These are phyloP conservation scores for Callorhinus ursinus DNA, from an alignment of 2,113 vertebrate species.

Conservation along the genomic window DNA sequence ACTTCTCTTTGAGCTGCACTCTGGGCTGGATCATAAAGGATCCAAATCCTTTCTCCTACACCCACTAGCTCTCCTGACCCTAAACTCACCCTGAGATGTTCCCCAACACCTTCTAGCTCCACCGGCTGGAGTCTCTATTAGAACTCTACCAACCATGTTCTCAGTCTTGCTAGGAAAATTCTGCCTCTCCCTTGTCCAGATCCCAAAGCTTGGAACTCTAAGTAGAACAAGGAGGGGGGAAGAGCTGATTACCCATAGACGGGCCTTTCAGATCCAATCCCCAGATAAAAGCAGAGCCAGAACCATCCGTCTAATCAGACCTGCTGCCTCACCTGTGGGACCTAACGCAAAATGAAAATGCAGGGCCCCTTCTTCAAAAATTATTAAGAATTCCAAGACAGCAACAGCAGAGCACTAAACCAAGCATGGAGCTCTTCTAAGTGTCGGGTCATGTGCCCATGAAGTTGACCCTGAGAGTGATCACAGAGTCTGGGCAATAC, in stretches of 20 bases:
- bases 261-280: neutral
- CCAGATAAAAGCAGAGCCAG: neutral
- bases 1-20: neutral
- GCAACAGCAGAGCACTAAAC: neutral
- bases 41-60: neutral
- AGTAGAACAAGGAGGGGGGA: too few relatives aligned
- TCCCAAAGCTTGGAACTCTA: neutral
- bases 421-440: neutral
- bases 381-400: neutral
- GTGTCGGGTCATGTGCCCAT: accelerated
- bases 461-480: neutral
- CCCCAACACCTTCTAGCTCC: neutral
- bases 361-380: neutral
- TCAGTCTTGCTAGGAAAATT: neutral
- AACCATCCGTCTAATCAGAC: neutral
- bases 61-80: neutral
- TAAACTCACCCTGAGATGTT: neutral
- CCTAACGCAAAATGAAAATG: neutral
- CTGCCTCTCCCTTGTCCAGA: neutral
- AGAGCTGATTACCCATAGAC: neutral
- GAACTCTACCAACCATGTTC: neutral
- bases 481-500: neutral
- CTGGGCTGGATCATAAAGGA: neutral
- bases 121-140: neutral
- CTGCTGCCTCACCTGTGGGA: neutral